Evolutionary conservation across 2,797 vertebrate genomes (phyloP), one percentile per base, ranked within the genome.

Genomic region (Pangasius krempfi): DNA sequence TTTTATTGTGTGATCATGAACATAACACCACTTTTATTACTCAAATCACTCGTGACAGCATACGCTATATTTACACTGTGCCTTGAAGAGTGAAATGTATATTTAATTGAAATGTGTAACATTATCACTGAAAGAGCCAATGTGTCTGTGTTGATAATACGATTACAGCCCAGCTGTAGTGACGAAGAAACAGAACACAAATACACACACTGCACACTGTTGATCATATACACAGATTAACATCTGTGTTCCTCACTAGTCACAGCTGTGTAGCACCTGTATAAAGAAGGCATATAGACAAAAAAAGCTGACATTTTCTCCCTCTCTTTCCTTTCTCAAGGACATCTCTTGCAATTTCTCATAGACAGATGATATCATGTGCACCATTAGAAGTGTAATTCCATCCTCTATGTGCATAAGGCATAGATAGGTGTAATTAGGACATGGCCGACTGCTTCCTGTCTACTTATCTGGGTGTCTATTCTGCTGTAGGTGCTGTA

Each of bases 331-430:
- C 73, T 88, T 72, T 64, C 50, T 88, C 22, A 89, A 68, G 40
- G 84, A 84, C 82, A 88, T 70, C 37, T 60, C 13, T 88, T 62
- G 86, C 54, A 33, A 86, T 81, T 85, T 76, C 78, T 76, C 60
- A 68, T 54, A 87, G 20, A 60, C 54, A 72, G 62, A 25, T 76
- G 50, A 66, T 87, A 62, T 89, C 88, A 84, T 86, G 22, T 25
- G 66, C 68, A 75, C 70, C 85, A 87, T 89, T 52, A 75, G 62
- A 89, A 70, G 40, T 81, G 73, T 76, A 89, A 87, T 70, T 75
- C 47, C 50, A 88, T 88, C 87, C 75, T 88, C 70, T n/a, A 62
- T 72, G 78, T 70, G 80, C 81, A 87, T 40, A 88, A 64, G 18
- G 40, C 88, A 83, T 52, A 78, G 56, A 79, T 76, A 85, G 30